A percentile compares a stretch with the other conserved stretches of the same genome.
Conservation (phyloP, 2,888 invertebrate genomes). For the Hypsopygia costalis region DNA sequence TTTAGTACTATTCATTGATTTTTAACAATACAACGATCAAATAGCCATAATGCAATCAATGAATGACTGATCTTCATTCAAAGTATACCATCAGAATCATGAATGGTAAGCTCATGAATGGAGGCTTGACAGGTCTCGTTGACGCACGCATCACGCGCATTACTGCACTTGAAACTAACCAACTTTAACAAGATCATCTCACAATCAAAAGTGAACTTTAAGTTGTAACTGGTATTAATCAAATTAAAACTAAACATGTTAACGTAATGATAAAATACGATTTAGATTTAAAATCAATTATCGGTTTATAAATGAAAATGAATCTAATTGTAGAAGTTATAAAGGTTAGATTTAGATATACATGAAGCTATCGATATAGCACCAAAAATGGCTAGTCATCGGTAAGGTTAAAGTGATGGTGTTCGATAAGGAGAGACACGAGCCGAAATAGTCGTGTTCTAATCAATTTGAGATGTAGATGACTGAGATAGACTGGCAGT, state of each 20-base stretch:
- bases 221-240: neutral
- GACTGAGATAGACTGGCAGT: constrained; percentile 4
- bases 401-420: constrained; percentile 46
- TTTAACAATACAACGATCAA: neutral
- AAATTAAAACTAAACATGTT: constrained; percentile 8
- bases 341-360: neutral
- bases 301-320: neutral
- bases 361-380: neutral
- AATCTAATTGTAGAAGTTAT: neutral
- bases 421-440: constrained; percentile 50
- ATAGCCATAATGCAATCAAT: constrained; percentile 15
- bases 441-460: constrained; percentile 45
- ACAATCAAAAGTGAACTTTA: neutral
- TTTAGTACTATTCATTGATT: neutral
- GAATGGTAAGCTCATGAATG: constrained; percentile 8
- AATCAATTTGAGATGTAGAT: constrained; percentile 47
- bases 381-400: constrained; percentile 48
- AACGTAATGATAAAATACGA: neutral
- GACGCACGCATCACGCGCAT: neutral
- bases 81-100: constrained; percentile 15
- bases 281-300: neutral
- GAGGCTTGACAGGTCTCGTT: neutral
- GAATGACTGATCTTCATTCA: constrained; percentile 35
- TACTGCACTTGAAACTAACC: neutral
- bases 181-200: neutral